phyloP scores from a whole-genome alignment of 2,888 invertebrate species.

The Amphipoea oculea region DNA sequence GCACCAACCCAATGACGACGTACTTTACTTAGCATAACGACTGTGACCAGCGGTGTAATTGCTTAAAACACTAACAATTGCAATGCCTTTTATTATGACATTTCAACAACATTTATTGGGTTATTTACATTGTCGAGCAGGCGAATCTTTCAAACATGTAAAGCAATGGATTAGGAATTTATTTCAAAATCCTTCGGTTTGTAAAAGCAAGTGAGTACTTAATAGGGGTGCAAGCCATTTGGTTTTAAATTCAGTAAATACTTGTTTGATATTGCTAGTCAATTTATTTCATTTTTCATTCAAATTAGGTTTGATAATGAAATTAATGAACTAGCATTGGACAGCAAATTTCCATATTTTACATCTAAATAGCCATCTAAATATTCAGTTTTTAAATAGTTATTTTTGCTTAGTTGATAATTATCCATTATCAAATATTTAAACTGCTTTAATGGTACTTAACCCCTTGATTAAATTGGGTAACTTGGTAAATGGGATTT shows the following conservation, averaged over 20 bases:
- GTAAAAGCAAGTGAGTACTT: neutral
- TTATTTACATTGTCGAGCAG: too few relatives aligned
- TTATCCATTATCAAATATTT: constrained; percentile 70
- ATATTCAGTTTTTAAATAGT: constrained; percentile 33
- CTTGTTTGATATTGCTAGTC: neutral
- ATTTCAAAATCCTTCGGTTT: neutral
- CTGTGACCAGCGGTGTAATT: neutral
- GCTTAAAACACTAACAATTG: too few relatives aligned
- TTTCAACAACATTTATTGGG: neutral
- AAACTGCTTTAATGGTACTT: constrained; percentile 67
- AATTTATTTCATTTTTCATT: neutral
- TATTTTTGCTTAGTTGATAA: constrained; percentile 64
- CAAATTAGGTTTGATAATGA: neutral
- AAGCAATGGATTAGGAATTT: neutral
- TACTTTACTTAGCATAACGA: neutral
- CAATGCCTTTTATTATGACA: neutral
- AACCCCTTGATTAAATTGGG: constrained; percentile 68
- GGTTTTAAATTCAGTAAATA: too few relatives aligned
- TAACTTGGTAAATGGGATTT: constrained; percentile 72
- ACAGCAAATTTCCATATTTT: neutral
- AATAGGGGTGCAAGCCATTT: neutral
- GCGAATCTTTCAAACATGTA: neutral
- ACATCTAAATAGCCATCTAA: too few relatives aligned
- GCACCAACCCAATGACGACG: neutral
- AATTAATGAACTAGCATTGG: neutral